Base-by-base conservation (phyloP, 2,888 invertebrate genomes). In the Auanema sp. region DNA sequence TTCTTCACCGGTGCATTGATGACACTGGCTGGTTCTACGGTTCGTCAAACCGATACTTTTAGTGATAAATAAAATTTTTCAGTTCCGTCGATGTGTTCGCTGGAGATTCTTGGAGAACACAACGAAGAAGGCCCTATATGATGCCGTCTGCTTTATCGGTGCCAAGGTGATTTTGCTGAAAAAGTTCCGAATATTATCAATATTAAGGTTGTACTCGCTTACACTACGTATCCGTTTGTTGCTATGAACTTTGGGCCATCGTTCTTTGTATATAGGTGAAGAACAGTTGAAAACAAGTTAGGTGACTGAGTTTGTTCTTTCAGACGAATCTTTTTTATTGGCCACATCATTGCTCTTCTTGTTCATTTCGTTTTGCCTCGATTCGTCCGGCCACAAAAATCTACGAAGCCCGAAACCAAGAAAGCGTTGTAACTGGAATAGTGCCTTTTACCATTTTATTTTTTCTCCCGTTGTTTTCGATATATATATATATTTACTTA, bases 221-320 rank as follows among this genome's bases (percentile, higher is more conserved):
- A 95, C 84, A 88, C 91, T 60, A 92, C 93, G 51, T 92, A 93
- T 85, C 91, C 93, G 73, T 97, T 97, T 86, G 89, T 95, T 66
- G 86, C 94, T 68, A 88, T 96, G 79, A 92, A 94, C 83, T 89
- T 94, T 77, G 88, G 88, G 84, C 89, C 91, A 43, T 89, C 90
- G 79, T 85, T 92, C 60, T 87, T 88, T 62, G 87, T 93, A 78
- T 92, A 91, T 85, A 89, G 89, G 92, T 93, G 87, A 88, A 89
- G 87, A 51, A 25, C 23, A 47, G 3, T 12, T 12, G 18, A 24
- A 52, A 21, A 18, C 43, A 43, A 43, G 43, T 12, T 43, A n/a
- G 43, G n/a, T 43, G 43, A 43, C n/a, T 12, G n/a, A 43, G 12
- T n/a, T 43, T n/a, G 12, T n/a, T n/a, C 60, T 61, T 81, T 21